A percentile compares a stretch with the other conserved stretches of the same genome.
Conservation (phyloP, 2,888 invertebrate genomes). For the Aleiodes leptofemur region DNA sequence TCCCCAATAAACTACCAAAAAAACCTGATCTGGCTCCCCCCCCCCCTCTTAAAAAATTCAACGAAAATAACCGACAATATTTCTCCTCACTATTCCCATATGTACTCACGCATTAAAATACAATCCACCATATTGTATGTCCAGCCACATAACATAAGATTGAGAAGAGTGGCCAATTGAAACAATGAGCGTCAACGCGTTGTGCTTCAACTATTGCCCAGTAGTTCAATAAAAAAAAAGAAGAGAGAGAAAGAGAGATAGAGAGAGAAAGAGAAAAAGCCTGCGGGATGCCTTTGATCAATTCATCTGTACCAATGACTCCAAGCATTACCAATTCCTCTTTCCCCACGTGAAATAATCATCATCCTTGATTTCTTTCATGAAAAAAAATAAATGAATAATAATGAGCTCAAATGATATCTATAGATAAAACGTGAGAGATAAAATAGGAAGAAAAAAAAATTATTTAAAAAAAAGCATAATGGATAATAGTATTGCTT, state of each 20-base stretch:
- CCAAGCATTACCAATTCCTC: conserved; percentile 37
- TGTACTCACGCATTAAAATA: conserved; percentile 24
- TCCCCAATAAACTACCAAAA: too few relatives aligned
- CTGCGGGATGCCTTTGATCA: conserved; percentile 44
- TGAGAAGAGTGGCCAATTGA: conserved; percentile 46
- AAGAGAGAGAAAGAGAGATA: not conserved
- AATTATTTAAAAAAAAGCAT: too few relatives aligned
- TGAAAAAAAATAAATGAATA: not conserved
- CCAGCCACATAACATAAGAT: conserved; percentile 41
- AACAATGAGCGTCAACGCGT: conserved; percentile 44
- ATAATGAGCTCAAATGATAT: conserved; percentile 14
- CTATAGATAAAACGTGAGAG: conserved; percentile 16
- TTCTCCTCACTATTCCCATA: not conserved
- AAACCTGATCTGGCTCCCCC: too few relatives aligned
- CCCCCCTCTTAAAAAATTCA: too few relatives aligned
- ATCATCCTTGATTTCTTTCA: conserved; percentile 13
- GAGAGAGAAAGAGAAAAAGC: not conserved
- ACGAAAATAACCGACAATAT: too few relatives aligned
- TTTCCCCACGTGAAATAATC: conserved; percentile 30
- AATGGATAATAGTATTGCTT: not conserved
- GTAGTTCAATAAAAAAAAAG: not conserved
- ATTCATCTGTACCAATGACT: conserved; percentile 37
- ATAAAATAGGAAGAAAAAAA: conserved; percentile 34
- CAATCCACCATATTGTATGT: conserved; percentile 19
- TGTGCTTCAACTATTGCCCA: conserved; percentile 3